phyloP scores from a whole-genome alignment of 1,140 invertebrate species.

The Drosophila repleta region DNA sequence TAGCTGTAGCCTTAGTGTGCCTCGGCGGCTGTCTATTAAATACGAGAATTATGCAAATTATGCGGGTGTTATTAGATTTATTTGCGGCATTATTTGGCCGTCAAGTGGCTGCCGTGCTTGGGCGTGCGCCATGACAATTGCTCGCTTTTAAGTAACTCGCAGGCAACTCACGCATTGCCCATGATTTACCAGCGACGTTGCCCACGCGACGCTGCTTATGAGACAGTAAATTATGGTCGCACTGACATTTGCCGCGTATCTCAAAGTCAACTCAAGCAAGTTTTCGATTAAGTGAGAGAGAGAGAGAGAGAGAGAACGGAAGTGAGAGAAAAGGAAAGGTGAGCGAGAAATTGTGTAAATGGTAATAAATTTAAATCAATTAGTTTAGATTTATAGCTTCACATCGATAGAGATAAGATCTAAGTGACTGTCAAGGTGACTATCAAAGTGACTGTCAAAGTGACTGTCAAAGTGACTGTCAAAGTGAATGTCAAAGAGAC shows the following conservation, averaged over 20 bases:
- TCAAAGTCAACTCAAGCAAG: neutral
- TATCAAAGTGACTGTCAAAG: too few relatives aligned
- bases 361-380: too few relatives aligned
- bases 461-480: too few relatives aligned
- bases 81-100: slow-evolving; percentile 65
- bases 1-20: slow-evolving; percentile 11
- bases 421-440: too few relatives aligned
- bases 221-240: slow-evolving; percentile 70
- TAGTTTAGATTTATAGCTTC: too few relatives aligned
- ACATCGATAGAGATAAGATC: too few relatives aligned
- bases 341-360: neutral
- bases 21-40: slow-evolving; percentile 62
- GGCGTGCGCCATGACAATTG: slow-evolving; percentile 35
- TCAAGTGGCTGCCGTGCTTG: slow-evolving; percentile 35
- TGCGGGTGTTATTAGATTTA: slow-evolving; percentile 81
- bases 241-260: slow-evolving; percentile 50
- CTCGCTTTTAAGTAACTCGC: slow-evolving; percentile 68
- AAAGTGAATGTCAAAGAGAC: too few relatives aligned
- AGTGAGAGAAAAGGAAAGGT: too few relatives aligned
- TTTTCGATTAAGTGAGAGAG: neutral
- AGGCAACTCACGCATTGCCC: slow-evolving; percentile 21
- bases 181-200: slow-evolving; percentile 64
- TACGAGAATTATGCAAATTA: slow-evolving; percentile 82
- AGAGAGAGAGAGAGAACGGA: neutral
- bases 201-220: slow-evolving; percentile 45